phyloP scores from a whole-genome alignment of 2,888 invertebrate genomes.

The Xestia ashworthii region DNA sequence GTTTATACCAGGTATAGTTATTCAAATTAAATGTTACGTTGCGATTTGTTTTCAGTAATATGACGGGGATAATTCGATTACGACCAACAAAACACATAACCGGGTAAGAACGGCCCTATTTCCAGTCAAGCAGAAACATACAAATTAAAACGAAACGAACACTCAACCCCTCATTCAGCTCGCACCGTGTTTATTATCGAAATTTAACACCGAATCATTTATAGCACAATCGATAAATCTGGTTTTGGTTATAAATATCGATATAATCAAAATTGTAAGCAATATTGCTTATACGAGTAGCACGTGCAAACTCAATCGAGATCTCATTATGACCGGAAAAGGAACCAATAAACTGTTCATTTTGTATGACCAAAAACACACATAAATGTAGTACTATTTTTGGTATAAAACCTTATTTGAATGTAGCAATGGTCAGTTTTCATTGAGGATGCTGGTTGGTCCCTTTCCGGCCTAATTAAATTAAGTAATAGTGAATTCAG shows the following conservation, averaged over 20 bases:
- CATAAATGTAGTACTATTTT: conserved; percentile 25
- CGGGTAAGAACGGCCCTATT: background rate
- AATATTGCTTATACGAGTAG: conserved; percentile 43
- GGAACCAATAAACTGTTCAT: conserved; percentile 56
- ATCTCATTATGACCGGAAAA: conserved; percentile 66
- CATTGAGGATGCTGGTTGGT: conserved; percentile 26
- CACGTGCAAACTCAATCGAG: conserved; percentile 69
- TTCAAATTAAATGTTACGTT: background rate
- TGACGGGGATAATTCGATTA: background rate
- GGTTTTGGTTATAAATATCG: no score
- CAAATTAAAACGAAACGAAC: background rate
- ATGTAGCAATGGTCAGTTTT: conserved; percentile 19
- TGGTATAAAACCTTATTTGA: conserved; percentile 42
- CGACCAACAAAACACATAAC: background rate
- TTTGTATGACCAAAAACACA: conserved; percentile 55
- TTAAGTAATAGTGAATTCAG: conserved; percentile 29
- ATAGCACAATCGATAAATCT: conserved; percentile 55
- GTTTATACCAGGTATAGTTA: background rate
- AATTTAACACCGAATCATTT: conserved; percentile 48
- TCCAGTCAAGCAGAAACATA: background rate
- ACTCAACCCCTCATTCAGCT: conserved; percentile 5
- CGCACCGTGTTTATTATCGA: conserved; percentile 28
- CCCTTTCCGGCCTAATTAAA: conserved; percentile 54
- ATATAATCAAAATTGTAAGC: no score
- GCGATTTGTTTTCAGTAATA: background rate